Conservation (phyloP, 2,888 invertebrate species). For the Dicyrtomina minuta region DNA sequence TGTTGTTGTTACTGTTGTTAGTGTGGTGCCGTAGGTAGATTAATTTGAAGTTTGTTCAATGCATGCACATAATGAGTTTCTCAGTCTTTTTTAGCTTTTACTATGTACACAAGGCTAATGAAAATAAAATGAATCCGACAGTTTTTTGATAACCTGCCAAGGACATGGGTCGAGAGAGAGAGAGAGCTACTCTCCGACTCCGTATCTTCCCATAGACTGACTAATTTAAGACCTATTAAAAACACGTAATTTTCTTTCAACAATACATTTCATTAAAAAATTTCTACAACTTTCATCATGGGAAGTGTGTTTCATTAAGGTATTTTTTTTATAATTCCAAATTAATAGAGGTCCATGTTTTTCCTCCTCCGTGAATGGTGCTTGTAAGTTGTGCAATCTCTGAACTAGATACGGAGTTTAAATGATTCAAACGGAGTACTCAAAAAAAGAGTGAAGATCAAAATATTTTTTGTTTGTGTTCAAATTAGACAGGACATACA, state of each 20-base stretch:
- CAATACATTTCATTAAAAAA: slow-evolving; percentile 32
- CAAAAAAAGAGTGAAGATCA: too few relatives aligned
- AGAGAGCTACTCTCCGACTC: neutral
- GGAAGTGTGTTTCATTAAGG: slow-evolving; percentile 14
- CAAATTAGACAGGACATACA: neutral
- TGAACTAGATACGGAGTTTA: neutral
- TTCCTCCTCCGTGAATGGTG: neutral
- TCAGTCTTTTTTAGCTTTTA: too few relatives aligned
- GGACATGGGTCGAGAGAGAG: neutral
- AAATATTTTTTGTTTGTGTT: too few relatives aligned
- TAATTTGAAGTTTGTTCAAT: too few relatives aligned
- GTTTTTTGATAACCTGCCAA: slow-evolving; percentile 10
- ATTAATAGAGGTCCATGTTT: slow-evolving; percentile 28
- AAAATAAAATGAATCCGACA: slow-evolving; percentile 18
- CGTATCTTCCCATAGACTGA: neutral
- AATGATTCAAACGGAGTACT: too few relatives aligned
- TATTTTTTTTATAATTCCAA: slow-evolving; percentile 22
- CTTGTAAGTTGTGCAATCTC: neutral
- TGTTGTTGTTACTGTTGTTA: too few relatives aligned
- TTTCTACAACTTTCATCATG: slow-evolving; percentile 5
- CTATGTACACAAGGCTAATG: neutral
- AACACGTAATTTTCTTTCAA: slow-evolving; percentile 29
- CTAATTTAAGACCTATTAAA: slow-evolving; percentile 23
- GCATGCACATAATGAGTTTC: too few relatives aligned
- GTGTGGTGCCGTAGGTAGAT: too few relatives aligned